A percentile compares a stretch with the other conserved stretches of the same genome.
Conservation (phyloP, 2,888 invertebrate genomes). For the Norana najaformis region DNA sequence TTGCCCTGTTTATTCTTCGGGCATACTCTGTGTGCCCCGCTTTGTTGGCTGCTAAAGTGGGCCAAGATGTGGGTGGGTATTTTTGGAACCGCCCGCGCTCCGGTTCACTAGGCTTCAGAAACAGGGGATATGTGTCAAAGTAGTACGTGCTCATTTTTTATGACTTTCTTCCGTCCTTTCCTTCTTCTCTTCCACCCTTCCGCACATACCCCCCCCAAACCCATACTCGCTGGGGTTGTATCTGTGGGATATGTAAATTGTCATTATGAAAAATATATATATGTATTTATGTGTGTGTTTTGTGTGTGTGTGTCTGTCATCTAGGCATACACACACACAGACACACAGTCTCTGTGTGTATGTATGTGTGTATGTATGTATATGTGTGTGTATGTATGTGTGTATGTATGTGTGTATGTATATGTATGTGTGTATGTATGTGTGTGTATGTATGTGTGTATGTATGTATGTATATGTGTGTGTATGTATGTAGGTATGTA, state of each 20-base stretch:
- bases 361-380: too few relatives aligned
- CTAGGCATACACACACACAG: too few relatives aligned
- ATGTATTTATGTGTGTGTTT: too few relatives aligned
- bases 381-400: too few relatives aligned
- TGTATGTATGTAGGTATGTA: too few relatives aligned
- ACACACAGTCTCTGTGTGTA: too few relatives aligned
- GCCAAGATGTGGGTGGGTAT: not conserved
- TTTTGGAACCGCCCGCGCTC: not conserved
- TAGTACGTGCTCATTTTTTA: not conserved
- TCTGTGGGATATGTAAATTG: not conserved
- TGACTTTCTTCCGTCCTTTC: not conserved
- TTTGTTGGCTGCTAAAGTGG: not conserved
- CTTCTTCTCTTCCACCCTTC: not conserved
- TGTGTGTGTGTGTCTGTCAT: too few relatives aligned
- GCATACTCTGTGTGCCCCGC: not conserved
- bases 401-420: too few relatives aligned
- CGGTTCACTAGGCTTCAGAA: not conserved
- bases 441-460: too few relatives aligned
- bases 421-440: not conserved
- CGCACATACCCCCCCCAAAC: too few relatives aligned
- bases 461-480: too few relatives aligned
- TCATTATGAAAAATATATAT: too few relatives aligned
- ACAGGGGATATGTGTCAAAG: not conserved
- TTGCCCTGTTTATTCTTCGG: not conserved
- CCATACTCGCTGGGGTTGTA: not conserved